Evolutionary conservation across 2,113 vertebrate species (phyloP), one percentile per base, ranked within the genome.

Genomic region (Oriolus oriolus): DNA sequence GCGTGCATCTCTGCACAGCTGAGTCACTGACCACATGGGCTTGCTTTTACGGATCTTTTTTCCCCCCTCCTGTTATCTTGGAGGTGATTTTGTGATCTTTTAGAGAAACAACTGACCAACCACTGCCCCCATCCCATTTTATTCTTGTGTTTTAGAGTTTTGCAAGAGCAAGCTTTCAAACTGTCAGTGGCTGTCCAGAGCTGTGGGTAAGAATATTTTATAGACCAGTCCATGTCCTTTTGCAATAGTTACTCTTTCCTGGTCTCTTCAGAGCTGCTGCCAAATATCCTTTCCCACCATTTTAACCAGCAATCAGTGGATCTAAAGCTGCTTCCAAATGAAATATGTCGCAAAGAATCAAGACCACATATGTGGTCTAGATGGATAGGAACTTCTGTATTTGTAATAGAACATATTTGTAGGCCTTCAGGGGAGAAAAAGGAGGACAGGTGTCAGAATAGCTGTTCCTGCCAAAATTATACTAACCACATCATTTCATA

Each of bases 61-160:
- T 7, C 2, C 8, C 2, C 1, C 1, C 5, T 77, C 11, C n/a
- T 39, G 2, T 53, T 87, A 74, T 10, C 30, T 87, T 70, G 26
- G 68, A 81, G 16, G 30, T 37, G 22, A 33, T 61, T 71, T 83
- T 56, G 21, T 84, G 17, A 60, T 80, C 18, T 26, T 71, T 26
- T 63, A 59, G 26, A 66, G 53, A 81, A 87, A 79, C 30, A 60
- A 11, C 5, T 0, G 0, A 71, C 30, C 39, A 63, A 2, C 7
- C 5, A 8, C 11, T 31, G 6, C 9, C 42, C 20, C 18, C 2
- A 19, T 78, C 6, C 22, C 15, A 4, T 76, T 85, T 86, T 54
- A 21, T 77, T 90, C 9, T 47, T 59, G 4, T 31, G 3, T 15
- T 75, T 54, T 6, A 53, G 44, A 37, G 27, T 68, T 88, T 63